A percentile compares a stretch with the other conserved stretches of the same genome.
Conservation (phyloP, 2,888 invertebrate species). For the Dryadula phaetusa region DNA sequence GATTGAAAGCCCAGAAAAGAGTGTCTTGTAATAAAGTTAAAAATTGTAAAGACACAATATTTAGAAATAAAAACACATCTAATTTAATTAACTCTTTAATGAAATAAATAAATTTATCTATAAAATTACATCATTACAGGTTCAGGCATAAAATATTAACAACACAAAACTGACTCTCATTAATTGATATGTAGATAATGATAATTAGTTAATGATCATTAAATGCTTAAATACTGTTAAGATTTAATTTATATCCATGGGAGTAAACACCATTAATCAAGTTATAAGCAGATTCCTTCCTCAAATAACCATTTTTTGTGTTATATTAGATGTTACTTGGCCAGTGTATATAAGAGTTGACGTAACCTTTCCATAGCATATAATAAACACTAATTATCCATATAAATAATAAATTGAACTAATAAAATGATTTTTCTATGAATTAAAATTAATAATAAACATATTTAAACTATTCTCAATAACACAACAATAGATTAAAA, state of each 20-base stretch:
- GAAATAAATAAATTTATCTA: slow-evolving; percentile 36
- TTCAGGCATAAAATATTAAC: slow-evolving; percentile 24
- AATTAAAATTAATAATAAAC: not conserved
- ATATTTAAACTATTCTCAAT: slow-evolving; percentile 11
- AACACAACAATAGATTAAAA: not conserved
- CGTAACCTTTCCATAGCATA: not conserved
- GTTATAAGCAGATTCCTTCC: too few species aligned
- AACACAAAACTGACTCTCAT: slow-evolving; percentile 21
- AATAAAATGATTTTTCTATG: not conserved
- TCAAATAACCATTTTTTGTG: too few species aligned
- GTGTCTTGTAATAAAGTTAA: too few species aligned
- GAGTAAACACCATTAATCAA: not conserved
- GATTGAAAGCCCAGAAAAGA: too few species aligned
- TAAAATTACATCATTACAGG: slow-evolving; percentile 30
- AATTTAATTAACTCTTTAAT: slow-evolving; percentile 34
- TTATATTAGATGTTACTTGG: too few species aligned
- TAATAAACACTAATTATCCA: not conserved
- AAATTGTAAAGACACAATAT: too few species aligned
- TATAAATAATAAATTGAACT: slow-evolving; percentile 8
- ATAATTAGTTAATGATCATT: slow-evolving; percentile 15
- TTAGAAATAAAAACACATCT: slow-evolving; percentile 20
- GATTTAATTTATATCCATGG: not conserved
- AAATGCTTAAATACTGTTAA: not conserved
- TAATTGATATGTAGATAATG: slow-evolving; percentile 25
- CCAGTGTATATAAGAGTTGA: not conserved